phyloP scores from a whole-genome alignment of 2,113 vertebrate genomes.

The Antennarius striatus region DNA sequence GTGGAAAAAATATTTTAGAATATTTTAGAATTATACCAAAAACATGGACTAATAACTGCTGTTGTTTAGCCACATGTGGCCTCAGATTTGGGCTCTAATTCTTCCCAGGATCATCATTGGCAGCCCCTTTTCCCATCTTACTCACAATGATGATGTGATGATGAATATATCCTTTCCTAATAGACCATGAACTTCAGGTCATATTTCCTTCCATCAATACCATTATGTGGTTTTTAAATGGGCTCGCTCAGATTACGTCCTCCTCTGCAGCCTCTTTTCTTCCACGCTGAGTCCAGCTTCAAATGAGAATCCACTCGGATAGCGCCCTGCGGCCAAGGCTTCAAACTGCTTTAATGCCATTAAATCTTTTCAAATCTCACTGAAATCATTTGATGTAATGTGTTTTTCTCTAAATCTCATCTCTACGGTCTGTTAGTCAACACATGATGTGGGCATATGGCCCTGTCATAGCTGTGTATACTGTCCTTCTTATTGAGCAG shows the following conservation, averaged over 20 bases:
- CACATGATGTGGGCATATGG: constrained; percentile 12
- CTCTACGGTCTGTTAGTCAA: constrained; percentile 14
- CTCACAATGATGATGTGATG: background rate
- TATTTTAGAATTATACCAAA: no score
- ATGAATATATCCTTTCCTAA: background rate
- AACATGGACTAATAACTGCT: background rate
- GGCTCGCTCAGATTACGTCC: constrained; percentile 3
- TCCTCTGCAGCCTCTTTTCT: constrained; percentile 1
- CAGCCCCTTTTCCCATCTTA: background rate
- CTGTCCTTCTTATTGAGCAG: constrained; percentile 19
- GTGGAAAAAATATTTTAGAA: no score
- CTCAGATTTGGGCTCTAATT: background rate
- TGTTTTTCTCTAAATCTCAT: constrained; percentile 15
- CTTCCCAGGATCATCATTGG: no score
- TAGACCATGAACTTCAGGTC: background rate
- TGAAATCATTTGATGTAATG: constrained; percentile 30
- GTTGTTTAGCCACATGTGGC: background rate
- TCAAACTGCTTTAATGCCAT: constrained; percentile 1
- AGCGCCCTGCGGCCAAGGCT: constrained; percentile 19
- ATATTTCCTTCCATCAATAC: background rate
- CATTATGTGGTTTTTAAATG: constrained; percentile 26
- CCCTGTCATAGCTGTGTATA: constrained; percentile 13
- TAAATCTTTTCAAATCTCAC: constrained; percentile 10
- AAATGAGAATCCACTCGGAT: constrained; percentile 3
- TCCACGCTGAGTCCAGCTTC: background rate